Base-by-base conservation (phyloP, 2,113 vertebrate genomes). In the Hippoglossus stenolepis region DNA sequence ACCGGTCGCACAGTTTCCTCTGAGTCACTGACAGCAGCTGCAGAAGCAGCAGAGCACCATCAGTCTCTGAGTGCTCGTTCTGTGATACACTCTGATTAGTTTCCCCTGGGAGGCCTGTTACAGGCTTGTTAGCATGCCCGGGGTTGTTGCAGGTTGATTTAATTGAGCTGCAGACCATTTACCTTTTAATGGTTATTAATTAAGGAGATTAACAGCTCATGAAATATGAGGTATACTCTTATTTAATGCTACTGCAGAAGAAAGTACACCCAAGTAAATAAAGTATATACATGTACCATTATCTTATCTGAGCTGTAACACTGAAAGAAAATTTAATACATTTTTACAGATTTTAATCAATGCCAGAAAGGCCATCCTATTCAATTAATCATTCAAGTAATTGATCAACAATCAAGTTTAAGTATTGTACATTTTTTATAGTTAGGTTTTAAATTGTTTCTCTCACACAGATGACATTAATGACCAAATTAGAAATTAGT, bases 11-110 rank as follows among this genome's bases (percentile, higher is more conserved):
- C 31, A 73, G 56, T 80, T 88, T 84, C 65, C 73, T 65, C 64
- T 82, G 78, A 89, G 80, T 89, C 81, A 75, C 3, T 60, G 59
- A 66, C 65, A 64, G 75, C 70, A 78, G 80, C 87, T 85, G 73
- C 26, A 28, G 43, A 78, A 68, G 15, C 66, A 56, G 61, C 82
- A 82, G 31, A 80, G 79, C 45, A 26, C 71, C 56, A 73, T 13
- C 62, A 49, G 43, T 70, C 53, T 35, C 45, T n/a, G 65, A 17
- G 49, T 28, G 5, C 24, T 75, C 57, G 1, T 17, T 49, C 72
- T 69, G 58, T 17, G 10, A 69, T 51, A 8, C 35, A 59, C 40
- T 15, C 35, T 40, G 38, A 47, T 64, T 75, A 70, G 49, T 24
- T 61, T 84, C 74, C 45, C 60, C 1, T 47, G 49, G 49, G 76